A percentile compares a stretch with the other conserved stretches of the same genome.
These are phyloP conservation scores for Corella eumyota DNA, from an alignment of 23 tunicate genomes.

Conservation along the genomic window DNA sequence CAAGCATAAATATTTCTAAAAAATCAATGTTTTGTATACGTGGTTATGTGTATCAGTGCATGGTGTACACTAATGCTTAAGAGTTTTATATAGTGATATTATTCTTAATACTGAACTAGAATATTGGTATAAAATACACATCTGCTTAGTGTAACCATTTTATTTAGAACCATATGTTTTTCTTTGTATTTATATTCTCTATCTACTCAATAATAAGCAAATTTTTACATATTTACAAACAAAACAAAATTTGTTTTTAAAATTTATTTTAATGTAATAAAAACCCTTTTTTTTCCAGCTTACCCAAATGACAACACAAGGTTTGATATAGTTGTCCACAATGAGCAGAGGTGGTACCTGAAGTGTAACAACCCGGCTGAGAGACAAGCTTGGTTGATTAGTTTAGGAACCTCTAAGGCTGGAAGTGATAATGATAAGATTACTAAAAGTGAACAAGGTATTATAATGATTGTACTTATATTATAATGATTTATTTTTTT, in stretches of 20 bases:
- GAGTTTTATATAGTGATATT: no score
- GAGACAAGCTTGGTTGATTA: constrained; percentile 90
- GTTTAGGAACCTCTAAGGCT: constrained; percentile 76
- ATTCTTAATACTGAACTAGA: no score
- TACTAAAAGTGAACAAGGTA: constrained; percentile 15
- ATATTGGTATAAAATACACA: no score
- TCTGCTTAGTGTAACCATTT: no score
- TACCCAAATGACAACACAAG: constrained; percentile 74
- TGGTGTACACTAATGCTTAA: background rate
- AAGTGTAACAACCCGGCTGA: constrained; percentile 69
- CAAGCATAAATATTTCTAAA: no score
- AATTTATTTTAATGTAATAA: no score
- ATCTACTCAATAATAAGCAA: no score
- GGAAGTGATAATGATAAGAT: constrained; percentile 7
- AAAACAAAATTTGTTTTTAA: no score
- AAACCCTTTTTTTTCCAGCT: constrained; percentile 32
- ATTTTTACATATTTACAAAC: no score
- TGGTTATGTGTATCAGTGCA: background rate
- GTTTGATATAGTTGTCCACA: constrained; percentile 55
- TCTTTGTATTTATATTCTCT: no score
- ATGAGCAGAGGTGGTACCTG: constrained; percentile 87
- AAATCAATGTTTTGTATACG: background rate
- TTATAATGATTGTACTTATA: constrained; percentile 2
- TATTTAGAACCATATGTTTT: no score
- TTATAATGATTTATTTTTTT: no score